Base-by-base conservation (phyloP, 1,140 invertebrate species). In the Orchesella cincta region DNA sequence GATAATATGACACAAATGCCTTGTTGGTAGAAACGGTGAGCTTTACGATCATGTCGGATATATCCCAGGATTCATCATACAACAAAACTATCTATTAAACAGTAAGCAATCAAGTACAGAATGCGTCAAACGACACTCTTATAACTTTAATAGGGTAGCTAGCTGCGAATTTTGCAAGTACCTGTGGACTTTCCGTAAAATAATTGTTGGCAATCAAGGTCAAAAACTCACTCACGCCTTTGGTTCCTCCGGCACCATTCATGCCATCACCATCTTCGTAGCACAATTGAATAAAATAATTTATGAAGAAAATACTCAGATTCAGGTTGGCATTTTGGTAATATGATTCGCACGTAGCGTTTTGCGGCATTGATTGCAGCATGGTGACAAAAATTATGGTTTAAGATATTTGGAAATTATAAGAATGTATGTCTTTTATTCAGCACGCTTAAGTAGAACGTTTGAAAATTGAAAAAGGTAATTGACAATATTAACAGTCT, bases 21-120 rank as follows among this genome's bases (percentile, higher is more conserved):
- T 79, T 80, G 20, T 8, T 54, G 0, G 77, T 79, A 1, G 62
- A 31, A 35, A 28, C 34, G 12, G 62, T 74, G 29, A 82, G 51
- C 62, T 78, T 79, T 8, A 57, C 33, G 23, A 82, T 36, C 23
- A 80, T 51, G 14, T 76, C 76, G 1, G 73, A 64, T 20, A 82
- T 79, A 3, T 82, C 81, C 79, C 79, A 82, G 8, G 79, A 82
- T 52, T 82, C 79, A 46, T 80, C 81, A 36, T 80, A 82, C 1
- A 80, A n/a, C 1, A 80, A 23, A 33, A 80, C 62, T 33, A 81
- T 54, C 75, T 79, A 52, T 36, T n/a, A n/a, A n/a, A n/a, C n/a
- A n/a, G n/a, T n/a, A n/a, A n/a, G n/a, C n/a, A n/a, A n/a, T n/a
- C n/a, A n/a, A n/a, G n/a, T n/a, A n/a, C n/a, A n/a, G n/a, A n/a